Conservation (phyloP, 2,888 invertebrate genomes). For the Formica aserva region DNA sequence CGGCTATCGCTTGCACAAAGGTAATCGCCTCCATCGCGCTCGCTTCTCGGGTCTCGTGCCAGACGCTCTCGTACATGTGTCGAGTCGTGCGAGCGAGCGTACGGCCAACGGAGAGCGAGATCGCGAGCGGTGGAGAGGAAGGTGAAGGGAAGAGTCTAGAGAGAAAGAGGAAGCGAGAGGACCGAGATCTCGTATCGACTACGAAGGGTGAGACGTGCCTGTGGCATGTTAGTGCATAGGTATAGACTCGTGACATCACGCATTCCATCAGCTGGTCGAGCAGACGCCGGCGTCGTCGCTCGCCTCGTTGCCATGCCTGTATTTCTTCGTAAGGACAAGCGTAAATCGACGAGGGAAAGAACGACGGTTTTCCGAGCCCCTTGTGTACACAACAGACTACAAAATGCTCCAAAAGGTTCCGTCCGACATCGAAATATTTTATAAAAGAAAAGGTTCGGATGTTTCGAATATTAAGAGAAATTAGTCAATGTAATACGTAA, state of each 20-base stretch:
- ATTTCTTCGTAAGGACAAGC: not conserved
- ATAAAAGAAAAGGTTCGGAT: not conserved
- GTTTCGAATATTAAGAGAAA: not conserved
- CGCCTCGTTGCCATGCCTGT: conserved; percentile 25
- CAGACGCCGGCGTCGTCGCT: conserved; percentile 28
- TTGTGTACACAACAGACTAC: not conserved
- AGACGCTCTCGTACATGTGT: conserved; percentile 19
- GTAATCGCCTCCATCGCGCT: conserved; percentile 26
- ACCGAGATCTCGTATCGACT: not conserved
- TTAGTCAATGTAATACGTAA: not conserved
- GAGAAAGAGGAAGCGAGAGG: not conserved
- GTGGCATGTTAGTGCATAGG: conserved; percentile 3
- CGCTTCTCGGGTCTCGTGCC: conserved; percentile 34
- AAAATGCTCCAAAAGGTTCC: not conserved
- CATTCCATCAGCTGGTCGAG: conserved; percentile 44
- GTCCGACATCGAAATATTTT: not conserved
- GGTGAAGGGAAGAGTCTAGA: not conserved
- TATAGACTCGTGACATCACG: conserved; percentile 42
- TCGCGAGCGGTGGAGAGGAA: not conserved
- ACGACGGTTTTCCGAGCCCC: not conserved
- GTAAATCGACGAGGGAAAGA: not conserved
- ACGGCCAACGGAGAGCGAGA: not conserved
- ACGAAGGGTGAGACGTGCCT: conserved; percentile 12
- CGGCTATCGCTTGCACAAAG: conserved; percentile 41
- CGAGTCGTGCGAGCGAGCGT: conserved; percentile 1